Evolutionary conservation across 35 echinoderm and acorn worm genomes (phyloP), one percentile per base, ranked within the genome.

Genomic region (Patiria miniata): DNA sequence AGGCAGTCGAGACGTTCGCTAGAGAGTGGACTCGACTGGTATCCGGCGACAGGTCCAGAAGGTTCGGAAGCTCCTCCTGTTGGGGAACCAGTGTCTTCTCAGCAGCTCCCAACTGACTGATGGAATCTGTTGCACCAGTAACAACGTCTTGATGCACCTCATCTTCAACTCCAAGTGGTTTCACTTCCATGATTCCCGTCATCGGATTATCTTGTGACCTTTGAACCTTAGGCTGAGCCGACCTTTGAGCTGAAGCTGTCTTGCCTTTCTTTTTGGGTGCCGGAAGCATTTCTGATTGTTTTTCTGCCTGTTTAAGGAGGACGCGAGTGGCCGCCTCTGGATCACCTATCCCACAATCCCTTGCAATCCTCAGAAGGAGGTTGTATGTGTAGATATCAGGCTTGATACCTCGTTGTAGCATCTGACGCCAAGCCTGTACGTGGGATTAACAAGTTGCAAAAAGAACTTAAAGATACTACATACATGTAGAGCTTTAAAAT

Each of bases 301-400:
- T 22, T 18, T 50, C 84, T 22, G 34, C 52, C 28, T 40, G 39
- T 59, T 84, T 53, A 21, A 99, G 79, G 7, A 99, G 93, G 17
- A 99, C 29, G 51, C 87, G 86, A 68, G 88, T 95, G 59, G 96
- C 96, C 7, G 57, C 59, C 54, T 94, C 81, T 18, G 80, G 77
- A 85, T 99, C 96, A 21, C 96, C 93, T 37, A 95, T 86, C 8
- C 86, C 93, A 92, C 96, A 99, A 77, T 99, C 96, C 77, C 96
- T 86, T 34, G 80, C 83, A 26, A 88, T 79, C 37, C 96, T 86
- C 21, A 99, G 86, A 9, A 99, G 89, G 8, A 99, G 84, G 86
- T 99, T 99, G 58, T 95, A 95, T 39, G 56, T 89, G 65, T 92
- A 89, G 37, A 81, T 40, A 61, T 94, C 83, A 14, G 93, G 96